Evolutionary conservation across 2,888 invertebrate species (phyloP).

Genomic region (Leucophenga maculata): DNA sequence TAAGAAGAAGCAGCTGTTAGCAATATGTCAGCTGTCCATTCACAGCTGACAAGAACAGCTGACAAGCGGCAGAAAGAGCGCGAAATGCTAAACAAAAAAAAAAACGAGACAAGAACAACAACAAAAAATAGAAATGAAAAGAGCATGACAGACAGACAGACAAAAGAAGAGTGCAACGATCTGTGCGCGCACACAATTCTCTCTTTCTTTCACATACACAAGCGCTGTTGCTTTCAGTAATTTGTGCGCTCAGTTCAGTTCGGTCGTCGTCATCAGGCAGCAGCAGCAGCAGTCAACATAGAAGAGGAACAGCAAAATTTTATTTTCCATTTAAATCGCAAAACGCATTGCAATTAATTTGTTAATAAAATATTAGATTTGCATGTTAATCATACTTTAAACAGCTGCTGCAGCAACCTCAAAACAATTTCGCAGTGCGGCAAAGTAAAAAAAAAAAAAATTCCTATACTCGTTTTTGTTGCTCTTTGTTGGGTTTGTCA

Average conservation of each 20-base stretch:
- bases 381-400: too few relatives aligned
- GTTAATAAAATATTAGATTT: too few relatives aligned
- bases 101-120: too few relatives aligned
- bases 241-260: constrained; percentile 33
- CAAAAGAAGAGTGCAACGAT: neutral
- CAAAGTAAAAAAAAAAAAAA: too few relatives aligned
- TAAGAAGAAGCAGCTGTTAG: neutral
- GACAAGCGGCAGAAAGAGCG: neutral
- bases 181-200: too few relatives aligned
- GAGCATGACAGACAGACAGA: neutral
- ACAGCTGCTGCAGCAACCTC: neutral
- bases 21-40: neutral
- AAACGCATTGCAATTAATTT: too few relatives aligned
- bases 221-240: neutral
- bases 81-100: too few relatives aligned
- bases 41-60: neutral
- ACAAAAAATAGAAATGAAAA: neutral
- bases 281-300: constrained; percentile 26
- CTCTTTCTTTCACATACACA: neutral
- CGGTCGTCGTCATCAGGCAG: constrained; percentile 40
- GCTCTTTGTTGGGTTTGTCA: neutral
- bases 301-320: neutral
- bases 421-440: too few relatives aligned
- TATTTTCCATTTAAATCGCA: too few relatives aligned
- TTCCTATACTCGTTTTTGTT: neutral